A percentile compares a stretch with the other conserved stretches of the same genome.
These are phyloP conservation scores for Myotis pilosus DNA, from an alignment of 2,797 vertebrate genomes.

Conservation along the genomic window DNA sequence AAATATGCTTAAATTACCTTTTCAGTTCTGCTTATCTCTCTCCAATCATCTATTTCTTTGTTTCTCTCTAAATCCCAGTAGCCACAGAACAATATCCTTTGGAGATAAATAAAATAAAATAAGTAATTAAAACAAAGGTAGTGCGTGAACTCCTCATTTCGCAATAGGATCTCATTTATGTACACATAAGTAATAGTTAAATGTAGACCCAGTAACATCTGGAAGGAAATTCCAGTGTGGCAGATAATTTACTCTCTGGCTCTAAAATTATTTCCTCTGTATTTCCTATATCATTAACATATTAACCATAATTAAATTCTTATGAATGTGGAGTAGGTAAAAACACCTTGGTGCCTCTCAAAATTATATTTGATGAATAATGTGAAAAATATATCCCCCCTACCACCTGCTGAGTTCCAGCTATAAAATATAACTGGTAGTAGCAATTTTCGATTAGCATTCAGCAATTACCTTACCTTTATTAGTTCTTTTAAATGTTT, in stretches of 20 bases:
- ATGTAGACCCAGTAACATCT: neutral
- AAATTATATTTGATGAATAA: conserved; percentile 67
- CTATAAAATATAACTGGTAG: conserved; percentile 69
- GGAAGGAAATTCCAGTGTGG: conserved; percentile 34
- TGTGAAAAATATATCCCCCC: conserved; percentile 53
- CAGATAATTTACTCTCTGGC: conserved; percentile 15
- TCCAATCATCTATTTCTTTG: neutral
- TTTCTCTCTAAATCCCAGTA: conserved; percentile 10
- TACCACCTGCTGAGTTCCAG: conserved; percentile 64
- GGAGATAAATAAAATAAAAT: neutral
- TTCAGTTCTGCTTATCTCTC: neutral
- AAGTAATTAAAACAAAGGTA: conserved; percentile 24
- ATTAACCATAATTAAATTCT: conserved; percentile 59
- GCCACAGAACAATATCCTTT: neutral
- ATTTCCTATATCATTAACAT: conserved; percentile 59
- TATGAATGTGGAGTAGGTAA: conserved; percentile 48
- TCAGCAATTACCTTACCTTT: conserved; percentile 80
- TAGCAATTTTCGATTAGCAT: conserved; percentile 77
- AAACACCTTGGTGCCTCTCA: conserved; percentile 61
- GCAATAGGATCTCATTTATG: neutral
- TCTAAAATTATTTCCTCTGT: conserved; percentile 33
- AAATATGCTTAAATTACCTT: neutral
- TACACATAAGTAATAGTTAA: neutral
- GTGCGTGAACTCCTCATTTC: neutral
- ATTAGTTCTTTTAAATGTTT: conserved; percentile 73